These are phyloP conservation scores for Drosophila pseudotakahashii DNA, from an alignment of 2,888 invertebrate genomes.

Conservation along the genomic window DNA sequence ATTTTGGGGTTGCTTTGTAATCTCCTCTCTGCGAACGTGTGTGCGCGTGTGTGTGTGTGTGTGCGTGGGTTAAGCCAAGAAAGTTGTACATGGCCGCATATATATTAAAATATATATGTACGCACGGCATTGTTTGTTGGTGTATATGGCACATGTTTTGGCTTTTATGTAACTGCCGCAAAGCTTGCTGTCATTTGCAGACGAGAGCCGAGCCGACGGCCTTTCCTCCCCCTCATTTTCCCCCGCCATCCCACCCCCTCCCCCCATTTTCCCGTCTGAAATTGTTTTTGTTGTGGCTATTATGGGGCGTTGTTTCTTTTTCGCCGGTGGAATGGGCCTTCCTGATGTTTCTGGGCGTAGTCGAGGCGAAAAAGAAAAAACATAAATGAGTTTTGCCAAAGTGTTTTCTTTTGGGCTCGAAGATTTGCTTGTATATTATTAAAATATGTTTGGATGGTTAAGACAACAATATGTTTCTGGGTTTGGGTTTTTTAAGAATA, in stretches of 20 bases:
- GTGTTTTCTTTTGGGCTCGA: slow-evolving; percentile 32
- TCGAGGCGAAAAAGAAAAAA: slow-evolving; percentile 39
- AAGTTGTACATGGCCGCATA: slow-evolving; percentile 50
- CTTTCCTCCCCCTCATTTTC: slow-evolving; percentile 34
- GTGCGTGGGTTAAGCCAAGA: slow-evolving; percentile 72
- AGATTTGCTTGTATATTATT: slow-evolving; percentile 22
- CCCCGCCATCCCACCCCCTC: slow-evolving; percentile 42
- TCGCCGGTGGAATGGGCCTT: slow-evolving; percentile 1
- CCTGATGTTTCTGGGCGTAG: slow-evolving; percentile 50
- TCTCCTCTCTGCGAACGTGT: slow-evolving; percentile 41
- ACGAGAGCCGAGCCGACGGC: slow-evolving; percentile 57
- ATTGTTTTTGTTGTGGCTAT: slow-evolving; percentile 51
- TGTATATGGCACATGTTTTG: slow-evolving; percentile 68
- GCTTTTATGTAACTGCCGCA: slow-evolving; percentile 71
- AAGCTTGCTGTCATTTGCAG: slow-evolving; percentile 74
- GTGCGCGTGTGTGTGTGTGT: slow-evolving; percentile 27
- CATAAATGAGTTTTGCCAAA: slow-evolving; percentile 61
- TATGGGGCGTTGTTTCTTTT: slow-evolving; percentile 70
- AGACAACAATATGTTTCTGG: slow-evolving; percentile 59
- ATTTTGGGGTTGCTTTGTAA: slow-evolving; percentile 70
- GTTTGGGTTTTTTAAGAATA: slow-evolving; percentile 17
- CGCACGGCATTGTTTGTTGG: slow-evolving; percentile 30
- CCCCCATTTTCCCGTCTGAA: slow-evolving; percentile 26
- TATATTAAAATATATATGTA: slow-evolving; percentile 25
- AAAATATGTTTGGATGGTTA: slow-evolving; percentile 29